These are phyloP conservation scores for Dolomedes plantarius DNA, from an alignment of 2,888 invertebrate genomes.

Conservation along the genomic window DNA sequence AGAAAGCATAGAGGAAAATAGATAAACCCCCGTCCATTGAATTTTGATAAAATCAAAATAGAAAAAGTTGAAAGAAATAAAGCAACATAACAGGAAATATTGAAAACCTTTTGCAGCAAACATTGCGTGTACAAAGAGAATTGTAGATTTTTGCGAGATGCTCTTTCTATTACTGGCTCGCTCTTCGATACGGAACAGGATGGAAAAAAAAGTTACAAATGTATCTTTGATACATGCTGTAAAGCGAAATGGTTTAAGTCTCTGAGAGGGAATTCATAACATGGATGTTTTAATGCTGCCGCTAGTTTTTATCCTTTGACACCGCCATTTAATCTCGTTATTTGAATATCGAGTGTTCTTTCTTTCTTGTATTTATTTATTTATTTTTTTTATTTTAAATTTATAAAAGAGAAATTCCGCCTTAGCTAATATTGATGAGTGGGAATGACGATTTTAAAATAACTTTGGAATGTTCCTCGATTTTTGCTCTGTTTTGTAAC, in stretches of 20 bases:
- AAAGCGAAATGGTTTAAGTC: slow-evolving; percentile 18
- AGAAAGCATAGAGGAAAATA: slow-evolving; percentile 22
- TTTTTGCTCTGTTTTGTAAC: no score
- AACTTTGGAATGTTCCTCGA: no score
- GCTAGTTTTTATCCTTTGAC: no score
- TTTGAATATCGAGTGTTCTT: no score
- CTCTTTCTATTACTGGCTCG: slow-evolving; percentile 57
- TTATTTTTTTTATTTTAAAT: no score
- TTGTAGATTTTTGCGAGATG: slow-evolving; percentile 9
- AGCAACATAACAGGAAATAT: slow-evolving; percentile 39
- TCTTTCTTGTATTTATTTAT: no score
- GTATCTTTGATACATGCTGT: not conserved
- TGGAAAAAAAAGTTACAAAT: slow-evolving; percentile 52
- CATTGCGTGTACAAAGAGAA: slow-evolving; percentile 47
- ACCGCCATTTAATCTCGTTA: no score
- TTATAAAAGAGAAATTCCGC: no score
- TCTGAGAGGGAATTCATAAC: no score
- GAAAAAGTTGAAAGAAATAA: slow-evolving; percentile 28
- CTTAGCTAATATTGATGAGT: no score
- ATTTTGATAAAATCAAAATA: slow-evolving; percentile 68
- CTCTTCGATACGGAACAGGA: slow-evolving; percentile 24
- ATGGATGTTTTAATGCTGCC: no score
- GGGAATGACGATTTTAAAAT: no score
- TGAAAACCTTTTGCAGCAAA: slow-evolving; percentile 37
- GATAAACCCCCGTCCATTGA: slow-evolving; percentile 55